A percentile compares a stretch with the other conserved stretches of the same genome.
These are phyloP conservation scores for Pipistrellus kuhlii DNA, from an alignment of 2,797 vertebrate species.

Conservation along the genomic window DNA sequence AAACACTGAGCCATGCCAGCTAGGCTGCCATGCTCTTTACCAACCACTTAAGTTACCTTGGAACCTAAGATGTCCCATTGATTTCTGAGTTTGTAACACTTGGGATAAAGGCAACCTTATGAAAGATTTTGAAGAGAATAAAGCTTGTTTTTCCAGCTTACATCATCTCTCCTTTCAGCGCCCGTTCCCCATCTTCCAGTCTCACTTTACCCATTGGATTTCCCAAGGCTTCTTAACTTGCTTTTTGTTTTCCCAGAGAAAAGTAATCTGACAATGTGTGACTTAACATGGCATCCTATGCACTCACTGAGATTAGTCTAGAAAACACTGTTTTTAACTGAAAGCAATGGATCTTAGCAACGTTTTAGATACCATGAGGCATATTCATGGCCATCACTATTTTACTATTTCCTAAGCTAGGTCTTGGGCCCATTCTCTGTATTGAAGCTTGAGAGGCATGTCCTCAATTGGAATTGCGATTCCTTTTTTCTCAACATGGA, in stretches of 20 bases:
- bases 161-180: not conserved
- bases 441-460: not conserved
- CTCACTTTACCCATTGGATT: not conserved
- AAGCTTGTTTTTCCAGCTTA: not conserved
- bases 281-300: not conserved
- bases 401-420: not conserved
- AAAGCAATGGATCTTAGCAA: not conserved
- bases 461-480: constrained; percentile 20
- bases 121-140: not conserved
- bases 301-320: constrained; percentile 11
- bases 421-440: not conserved
- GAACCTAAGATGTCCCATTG: not conserved
- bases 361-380: not conserved
- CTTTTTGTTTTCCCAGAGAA: constrained; percentile 16
- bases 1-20: no score
- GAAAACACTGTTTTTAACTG: not conserved
- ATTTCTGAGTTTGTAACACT: not conserved
- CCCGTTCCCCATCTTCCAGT: not conserved
- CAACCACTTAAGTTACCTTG: not conserved
- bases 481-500: not conserved
- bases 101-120: not conserved
- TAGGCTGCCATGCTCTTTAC: not conserved
- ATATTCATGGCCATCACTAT: not conserved
- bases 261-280: not conserved
- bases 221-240: not conserved